phyloP scores from a whole-genome alignment of 2,797 vertebrate genomes.

The Pseudopleuronectes americanus region DNA sequence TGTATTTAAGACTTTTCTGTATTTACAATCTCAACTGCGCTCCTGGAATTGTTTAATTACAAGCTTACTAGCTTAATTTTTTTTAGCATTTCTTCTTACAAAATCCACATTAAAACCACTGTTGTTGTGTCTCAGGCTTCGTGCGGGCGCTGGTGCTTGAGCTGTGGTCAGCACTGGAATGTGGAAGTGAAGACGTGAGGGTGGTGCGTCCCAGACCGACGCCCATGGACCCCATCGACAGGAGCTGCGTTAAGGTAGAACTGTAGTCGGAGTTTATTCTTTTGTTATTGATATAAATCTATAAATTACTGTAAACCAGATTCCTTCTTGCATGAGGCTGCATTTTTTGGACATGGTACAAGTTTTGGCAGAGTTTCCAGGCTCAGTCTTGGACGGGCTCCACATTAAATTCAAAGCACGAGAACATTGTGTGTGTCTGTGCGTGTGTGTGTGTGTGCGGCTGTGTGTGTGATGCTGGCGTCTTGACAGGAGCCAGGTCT shows the following conservation, averaged over 20 bases:
- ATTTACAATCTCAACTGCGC: no score
- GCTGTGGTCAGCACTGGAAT: constrained; percentile 93
- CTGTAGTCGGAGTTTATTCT: no score
- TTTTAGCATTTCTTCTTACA: no score
- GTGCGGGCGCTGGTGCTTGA: constrained; percentile 88
- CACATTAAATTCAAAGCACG: constrained; percentile 20
- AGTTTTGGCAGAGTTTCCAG: background rate
- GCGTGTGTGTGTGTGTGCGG: no score
- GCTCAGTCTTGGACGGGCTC: constrained; percentile 11
- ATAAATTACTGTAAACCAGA: no score
- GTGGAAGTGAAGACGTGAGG: constrained; percentile 90
- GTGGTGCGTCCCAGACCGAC: constrained; percentile 88
- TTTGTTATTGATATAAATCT: no score
- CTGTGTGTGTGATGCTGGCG: background rate
- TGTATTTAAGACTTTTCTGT: no score
- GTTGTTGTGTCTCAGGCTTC: constrained; percentile 82
- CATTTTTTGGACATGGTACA: background rate
- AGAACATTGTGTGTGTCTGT: background rate
- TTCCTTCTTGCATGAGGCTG: no score
- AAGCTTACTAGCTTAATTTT: no score
- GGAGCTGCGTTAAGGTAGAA: constrained; percentile 91
- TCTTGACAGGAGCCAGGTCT: constrained; percentile 46
- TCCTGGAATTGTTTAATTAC: no score
- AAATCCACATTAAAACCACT: no score
- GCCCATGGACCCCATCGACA: constrained; percentile 93